Conservation (phyloP, 92 coral and sea anemone species). For the Virgularia gustaviana region DNA sequence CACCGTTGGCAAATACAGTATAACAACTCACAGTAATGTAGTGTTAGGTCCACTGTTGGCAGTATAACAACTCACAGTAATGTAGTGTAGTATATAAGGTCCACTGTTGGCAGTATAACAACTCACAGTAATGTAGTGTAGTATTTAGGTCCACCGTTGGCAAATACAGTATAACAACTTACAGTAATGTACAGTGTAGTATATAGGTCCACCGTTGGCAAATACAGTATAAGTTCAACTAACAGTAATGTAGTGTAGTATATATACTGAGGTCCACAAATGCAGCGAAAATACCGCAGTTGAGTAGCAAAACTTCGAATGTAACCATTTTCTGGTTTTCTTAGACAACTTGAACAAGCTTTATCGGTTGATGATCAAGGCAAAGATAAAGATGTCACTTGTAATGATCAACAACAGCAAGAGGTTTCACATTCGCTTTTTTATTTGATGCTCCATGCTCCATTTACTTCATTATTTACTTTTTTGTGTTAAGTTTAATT, state of each 20-base stretch:
- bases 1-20: no score
- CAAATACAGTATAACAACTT: no score
- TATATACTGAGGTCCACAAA: background rate
- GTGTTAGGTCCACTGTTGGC: no score
- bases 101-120: no score
- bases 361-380: slow-evolving; percentile 88
- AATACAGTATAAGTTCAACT: no score
- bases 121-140: background rate
- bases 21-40: no score
- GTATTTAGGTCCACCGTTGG: background rate
- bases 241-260: no score
- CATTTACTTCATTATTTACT: background rate
- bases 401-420: slow-evolving; percentile 59
- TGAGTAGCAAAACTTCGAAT: background rate
- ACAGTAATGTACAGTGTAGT: background rate
- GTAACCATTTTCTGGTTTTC: background rate
- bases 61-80: no score
- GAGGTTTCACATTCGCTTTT: no score
- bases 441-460: background rate
- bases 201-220: background rate
- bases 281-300: background rate
- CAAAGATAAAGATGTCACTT: slow-evolving; percentile 70
- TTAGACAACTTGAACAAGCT: slow-evolving; percentile 88
- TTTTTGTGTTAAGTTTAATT: background rate
- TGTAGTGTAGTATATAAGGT: no score